Evolutionary conservation across 2,888 invertebrate genomes (phyloP).

Genomic region (Diadromus collaris): DNA sequence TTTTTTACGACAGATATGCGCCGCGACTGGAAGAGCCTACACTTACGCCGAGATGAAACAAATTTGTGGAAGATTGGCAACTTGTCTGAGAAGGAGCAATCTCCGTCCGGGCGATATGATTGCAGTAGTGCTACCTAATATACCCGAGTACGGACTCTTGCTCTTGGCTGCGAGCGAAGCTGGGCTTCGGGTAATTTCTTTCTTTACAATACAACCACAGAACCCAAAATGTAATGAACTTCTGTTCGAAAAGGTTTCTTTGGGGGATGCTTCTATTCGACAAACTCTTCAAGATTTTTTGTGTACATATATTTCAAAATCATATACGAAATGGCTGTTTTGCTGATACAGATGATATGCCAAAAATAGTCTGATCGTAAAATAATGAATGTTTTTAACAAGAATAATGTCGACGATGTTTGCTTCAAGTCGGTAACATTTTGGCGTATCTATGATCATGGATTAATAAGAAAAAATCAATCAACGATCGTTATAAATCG

Average conservation of each 20-base stretch:
- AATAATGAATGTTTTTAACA: neutral
- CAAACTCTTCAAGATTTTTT: neutral
- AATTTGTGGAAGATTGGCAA: conserved; percentile 69
- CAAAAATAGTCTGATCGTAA: neutral
- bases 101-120: conserved; percentile 73
- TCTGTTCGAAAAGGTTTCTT: too few species aligned
- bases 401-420: neutral
- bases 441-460: neutral
- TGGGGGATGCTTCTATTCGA: neutral
- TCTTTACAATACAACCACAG: neutral
- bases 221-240: neutral
- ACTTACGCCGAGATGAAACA: conserved; percentile 71
- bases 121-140: conserved; percentile 74
- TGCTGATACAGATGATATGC: neutral
- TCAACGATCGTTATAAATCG: conserved; percentile 58
- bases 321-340: neutral
- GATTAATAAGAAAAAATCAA: conserved; percentile 43
- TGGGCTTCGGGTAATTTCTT: conserved; percentile 68
- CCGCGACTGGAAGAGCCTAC: conserved; percentile 71
- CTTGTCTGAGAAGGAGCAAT: conserved; percentile 71
- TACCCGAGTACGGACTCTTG: conserved; percentile 73
- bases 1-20: conserved; percentile 66
- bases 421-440: neutral
- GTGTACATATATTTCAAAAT: neutral
- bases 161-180: conserved; percentile 69